A percentile compares a stretch with the other conserved stretches of the same genome.
Evolutionary conservation across 2,888 invertebrate species (phyloP).

Genomic region (Ectobius pallidus): DNA sequence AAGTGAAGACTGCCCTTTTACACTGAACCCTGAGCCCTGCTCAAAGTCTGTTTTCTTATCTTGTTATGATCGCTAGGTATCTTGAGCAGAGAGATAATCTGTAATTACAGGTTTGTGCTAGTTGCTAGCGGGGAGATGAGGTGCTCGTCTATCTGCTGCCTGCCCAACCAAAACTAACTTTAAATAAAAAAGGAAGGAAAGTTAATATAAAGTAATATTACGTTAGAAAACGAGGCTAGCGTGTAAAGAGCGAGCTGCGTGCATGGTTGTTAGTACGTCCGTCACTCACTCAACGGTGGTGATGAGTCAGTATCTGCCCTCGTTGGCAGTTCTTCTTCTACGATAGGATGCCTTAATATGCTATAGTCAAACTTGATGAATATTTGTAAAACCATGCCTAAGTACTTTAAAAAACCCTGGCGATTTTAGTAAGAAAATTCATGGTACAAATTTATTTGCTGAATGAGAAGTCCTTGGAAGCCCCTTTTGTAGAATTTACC

Average conservation of each 20-base stretch:
- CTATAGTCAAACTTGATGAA: too few relatives aligned
- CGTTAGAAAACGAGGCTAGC: background rate
- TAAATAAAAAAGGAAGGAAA: background rate
- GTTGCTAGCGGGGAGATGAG: background rate
- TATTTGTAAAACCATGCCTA: too few relatives aligned
- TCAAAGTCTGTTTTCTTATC: too few relatives aligned
- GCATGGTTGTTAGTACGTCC: background rate
- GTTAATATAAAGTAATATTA: constrained; percentile 15
- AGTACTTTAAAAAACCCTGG: too few relatives aligned
- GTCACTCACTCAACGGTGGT: constrained; percentile 9
- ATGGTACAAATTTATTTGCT: too few relatives aligned
- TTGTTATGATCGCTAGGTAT: constrained; percentile 2
- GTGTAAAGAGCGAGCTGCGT: background rate
- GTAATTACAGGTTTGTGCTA: constrained; percentile 12
- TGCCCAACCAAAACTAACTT: constrained; percentile 10
- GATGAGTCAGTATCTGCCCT: constrained; percentile 16
- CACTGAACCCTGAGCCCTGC: too few relatives aligned
- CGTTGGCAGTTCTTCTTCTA: background rate
- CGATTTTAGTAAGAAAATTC: too few relatives aligned
- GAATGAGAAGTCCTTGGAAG: too few relatives aligned
- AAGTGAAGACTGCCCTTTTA: too few relatives aligned
- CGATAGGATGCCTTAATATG: too few relatives aligned
- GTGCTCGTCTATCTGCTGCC: background rate
- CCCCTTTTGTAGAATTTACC: too few relatives aligned
- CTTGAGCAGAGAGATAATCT: background rate